Evolutionary conservation across 2,888 invertebrate species (phyloP), one percentile per base, ranked within the genome.

Genomic region (Apocheima hispidaria): DNA sequence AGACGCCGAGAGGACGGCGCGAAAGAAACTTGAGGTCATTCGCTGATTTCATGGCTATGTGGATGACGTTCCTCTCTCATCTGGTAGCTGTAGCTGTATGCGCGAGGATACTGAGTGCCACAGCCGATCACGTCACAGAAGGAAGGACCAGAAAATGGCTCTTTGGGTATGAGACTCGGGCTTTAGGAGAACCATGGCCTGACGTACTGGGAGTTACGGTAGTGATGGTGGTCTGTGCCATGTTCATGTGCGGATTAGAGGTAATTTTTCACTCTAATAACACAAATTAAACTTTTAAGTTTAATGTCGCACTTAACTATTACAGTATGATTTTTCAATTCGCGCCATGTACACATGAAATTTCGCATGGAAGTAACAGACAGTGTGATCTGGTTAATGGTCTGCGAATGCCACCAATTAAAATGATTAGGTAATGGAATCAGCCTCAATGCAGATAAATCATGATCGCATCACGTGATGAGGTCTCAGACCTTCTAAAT

Each of bases 221-320:
- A 23, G 93, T 95, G 6, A 90, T 94, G 75, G 93, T 94, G 0
- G 93, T 94, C 2, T 94, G 94, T 35, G 92, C 93, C 35, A 91
- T 95, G 86, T 95, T 94, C 71, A 94, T 95, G 94, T 91, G 94
- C 71, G 95, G 95, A 33, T 80, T 95, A 35, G 95, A 95, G 90
- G 69, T 69, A 61, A 55, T 38, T 36, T 7, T 30, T 9, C 3
- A 7, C 12, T 46, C 6, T 21, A 21, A 12, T 20, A 7, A 36
- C n/a, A n/a, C 9, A 30, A 30, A 3, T 7, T 2, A 7, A 30
- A 12, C 3, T 10, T 12, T 14, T 35, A 6, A 5, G 12, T n/a
- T n/a, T n/a, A 36, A 36, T 9, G 7, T 36, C 7, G 16, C 18
- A 36, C 9, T 7, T 6, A 18, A 18, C 18, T 36, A 3, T 38